phyloP scores from a whole-genome alignment of 2,113 vertebrate genomes.

The Fukomys damarensis region DNA sequence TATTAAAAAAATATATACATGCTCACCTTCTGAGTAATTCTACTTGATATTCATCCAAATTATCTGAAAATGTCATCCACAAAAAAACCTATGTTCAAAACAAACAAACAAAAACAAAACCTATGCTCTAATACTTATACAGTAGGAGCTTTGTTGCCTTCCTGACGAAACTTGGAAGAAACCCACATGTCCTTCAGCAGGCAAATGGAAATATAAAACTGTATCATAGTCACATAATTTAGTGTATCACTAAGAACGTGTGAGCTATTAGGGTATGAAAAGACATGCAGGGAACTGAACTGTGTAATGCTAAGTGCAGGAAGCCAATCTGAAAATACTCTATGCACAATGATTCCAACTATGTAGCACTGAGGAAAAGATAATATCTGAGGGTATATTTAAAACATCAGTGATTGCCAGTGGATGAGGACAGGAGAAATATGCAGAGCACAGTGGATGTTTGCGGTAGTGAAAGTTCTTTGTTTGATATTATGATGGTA shows the following conservation, averaged over 20 bases:
- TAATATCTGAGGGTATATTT: neutral
- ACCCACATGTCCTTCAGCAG: neutral
- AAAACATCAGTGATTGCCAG: neutral
- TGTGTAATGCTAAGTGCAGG: neutral
- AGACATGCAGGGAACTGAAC: neutral
- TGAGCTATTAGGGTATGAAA: neutral
- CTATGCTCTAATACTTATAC: neutral
- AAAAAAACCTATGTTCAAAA: neutral
- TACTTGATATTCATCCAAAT: neutral
- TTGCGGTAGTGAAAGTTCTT: neutral
- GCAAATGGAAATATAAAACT: neutral
- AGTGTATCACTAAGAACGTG: neutral
- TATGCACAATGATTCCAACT: neutral
- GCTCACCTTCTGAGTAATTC: neutral
- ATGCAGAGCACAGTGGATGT: neutral
- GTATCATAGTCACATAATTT: too few species aligned
- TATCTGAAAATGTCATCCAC: neutral
- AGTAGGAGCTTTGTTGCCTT: neutral
- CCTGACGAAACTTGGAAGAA: neutral
- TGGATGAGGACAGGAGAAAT: accelerated
- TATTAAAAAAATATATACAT: neutral
- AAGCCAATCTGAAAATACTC: neutral
- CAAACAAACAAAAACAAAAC: too few species aligned
- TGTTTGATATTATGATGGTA: neutral
- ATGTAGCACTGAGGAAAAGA: too few species aligned